A percentile compares a stretch with the other conserved stretches of the same genome.
Evolutionary conservation across 2,888 invertebrate genomes (phyloP).

Genomic region (Ormyrus pomaceus): DNA sequence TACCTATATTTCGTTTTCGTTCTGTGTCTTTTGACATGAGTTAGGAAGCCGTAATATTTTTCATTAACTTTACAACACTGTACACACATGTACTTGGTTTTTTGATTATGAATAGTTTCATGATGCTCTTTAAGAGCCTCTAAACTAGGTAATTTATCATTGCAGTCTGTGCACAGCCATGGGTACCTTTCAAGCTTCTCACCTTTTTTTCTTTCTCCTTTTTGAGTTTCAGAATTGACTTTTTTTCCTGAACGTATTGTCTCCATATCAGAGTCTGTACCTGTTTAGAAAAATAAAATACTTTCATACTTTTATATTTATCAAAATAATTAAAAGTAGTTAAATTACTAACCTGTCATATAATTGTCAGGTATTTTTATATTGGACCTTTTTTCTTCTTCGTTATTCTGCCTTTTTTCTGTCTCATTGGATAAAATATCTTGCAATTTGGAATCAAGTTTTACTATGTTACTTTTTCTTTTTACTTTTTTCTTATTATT

Average conservation of each 20-base stretch:
- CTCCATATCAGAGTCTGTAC: constrained; percentile 72
- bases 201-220: constrained; percentile 64
- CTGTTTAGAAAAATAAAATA: constrained; percentile 57
- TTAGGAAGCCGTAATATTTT: constrained; percentile 81
- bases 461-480: constrained; percentile 18
- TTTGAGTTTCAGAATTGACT: constrained; percentile 55
- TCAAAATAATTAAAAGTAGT: constrained; percentile 5
- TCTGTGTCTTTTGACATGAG: constrained; percentile 81
- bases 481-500: constrained; percentile 45
- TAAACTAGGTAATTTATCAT: constrained; percentile 75
- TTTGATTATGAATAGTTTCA: constrained; percentile 80
- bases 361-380: constrained; percentile 70
- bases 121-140: constrained; percentile 80
- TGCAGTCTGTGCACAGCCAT: constrained; percentile 78
- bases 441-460: constrained; percentile 60
- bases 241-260: constrained; percentile 67
- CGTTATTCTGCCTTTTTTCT: constrained; percentile 64
- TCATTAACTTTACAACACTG: constrained; percentile 82
- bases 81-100: constrained; percentile 81
- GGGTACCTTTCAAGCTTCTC: constrained; percentile 76
- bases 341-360: constrained; percentile 68
- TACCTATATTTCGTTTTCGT: constrained; percentile 79
- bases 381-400: constrained; percentile 58
- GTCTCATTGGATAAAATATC: constrained; percentile 57
- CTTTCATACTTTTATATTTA: constrained; percentile 1